Evolutionary conservation across 2,888 invertebrate species (phyloP).

Genomic region (Eupithecia subfuscata): DNA sequence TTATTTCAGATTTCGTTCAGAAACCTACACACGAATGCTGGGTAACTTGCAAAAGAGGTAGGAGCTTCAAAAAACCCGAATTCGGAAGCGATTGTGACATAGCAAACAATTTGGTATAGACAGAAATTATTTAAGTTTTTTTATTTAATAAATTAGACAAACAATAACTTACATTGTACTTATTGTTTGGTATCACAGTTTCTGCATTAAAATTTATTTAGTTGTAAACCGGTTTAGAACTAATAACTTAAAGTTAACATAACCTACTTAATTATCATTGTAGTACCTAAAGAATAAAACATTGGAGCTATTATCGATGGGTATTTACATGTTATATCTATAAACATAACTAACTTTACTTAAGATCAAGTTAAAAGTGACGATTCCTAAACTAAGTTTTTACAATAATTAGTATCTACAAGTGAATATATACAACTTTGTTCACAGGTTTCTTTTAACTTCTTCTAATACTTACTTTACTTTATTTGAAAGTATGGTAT

Average conservation of each 20-base stretch:
- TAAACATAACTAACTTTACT: background rate
- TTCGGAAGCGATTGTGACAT: conserved; percentile 62
- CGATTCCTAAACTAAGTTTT: background rate
- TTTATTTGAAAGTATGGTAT: background rate
- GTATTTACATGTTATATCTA: background rate
- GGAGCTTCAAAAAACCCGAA: conserved; percentile 76
- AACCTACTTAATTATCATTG: background rate
- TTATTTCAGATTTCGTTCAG: conserved; percentile 68
- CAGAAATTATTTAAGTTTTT: conserved; percentile 48
- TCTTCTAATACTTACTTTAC: background rate
- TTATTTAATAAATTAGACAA: conserved; percentile 58
- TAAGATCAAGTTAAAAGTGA: background rate
- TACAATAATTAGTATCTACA: background rate
- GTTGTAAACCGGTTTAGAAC: conserved; percentile 45
- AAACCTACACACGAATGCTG: conserved; percentile 76
- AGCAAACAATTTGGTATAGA: conserved; percentile 54
- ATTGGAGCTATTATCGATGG: conserved; percentile 1
- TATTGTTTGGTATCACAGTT: conserved; percentile 81
- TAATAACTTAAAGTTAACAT: background rate
- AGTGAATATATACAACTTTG: background rate
- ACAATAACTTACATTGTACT: conserved; percentile 80
- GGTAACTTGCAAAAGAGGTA: conserved; percentile 78
- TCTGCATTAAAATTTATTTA: conserved; percentile 25
- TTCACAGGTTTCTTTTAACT: background rate
- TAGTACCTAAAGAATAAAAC: background rate